Conservation (phyloP, 1,140 invertebrate species). For the Neuroterus valhalla region DNA sequence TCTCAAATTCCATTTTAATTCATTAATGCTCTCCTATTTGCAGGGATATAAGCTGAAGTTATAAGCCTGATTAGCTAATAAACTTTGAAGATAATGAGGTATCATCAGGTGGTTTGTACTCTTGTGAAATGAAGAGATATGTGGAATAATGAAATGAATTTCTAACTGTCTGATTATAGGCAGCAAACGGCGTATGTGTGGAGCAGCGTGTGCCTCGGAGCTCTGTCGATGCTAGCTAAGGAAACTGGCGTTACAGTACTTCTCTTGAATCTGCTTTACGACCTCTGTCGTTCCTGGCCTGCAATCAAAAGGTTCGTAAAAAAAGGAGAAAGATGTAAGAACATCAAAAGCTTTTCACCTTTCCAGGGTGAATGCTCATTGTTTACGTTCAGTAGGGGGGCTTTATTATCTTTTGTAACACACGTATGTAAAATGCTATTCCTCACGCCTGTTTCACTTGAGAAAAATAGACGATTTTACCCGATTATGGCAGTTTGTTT, state of each 20-base stretch:
- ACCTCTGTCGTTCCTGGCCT: slow-evolving; percentile 83
- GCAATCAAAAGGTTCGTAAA: slow-evolving; percentile 79
- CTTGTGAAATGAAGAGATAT: slow-evolving; percentile 23
- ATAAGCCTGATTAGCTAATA: too few relatives aligned
- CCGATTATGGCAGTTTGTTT: too few relatives aligned
- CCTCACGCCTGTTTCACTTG: too few relatives aligned
- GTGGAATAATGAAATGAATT: slow-evolving; percentile 1
- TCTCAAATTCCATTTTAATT: too few relatives aligned
- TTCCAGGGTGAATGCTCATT: too few relatives aligned
- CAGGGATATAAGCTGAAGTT: too few relatives aligned
- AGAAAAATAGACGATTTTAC: too few relatives aligned
- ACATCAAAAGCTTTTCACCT: too few relatives aligned
- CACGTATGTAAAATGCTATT: too few relatives aligned
- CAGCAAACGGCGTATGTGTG: slow-evolving; percentile 76
- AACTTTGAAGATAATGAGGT: neutral
- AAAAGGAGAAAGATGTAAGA: too few relatives aligned
- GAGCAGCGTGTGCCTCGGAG: slow-evolving; percentile 80
- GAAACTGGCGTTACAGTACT: slow-evolving; percentile 93
- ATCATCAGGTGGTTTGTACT: slow-evolving; percentile 31
- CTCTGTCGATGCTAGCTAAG: slow-evolving; percentile 92
- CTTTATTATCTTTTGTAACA: slow-evolving; percentile 41
- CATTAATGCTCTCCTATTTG: too few relatives aligned
- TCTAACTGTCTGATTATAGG: slow-evolving; percentile 50
- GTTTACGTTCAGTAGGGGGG: too few relatives aligned
- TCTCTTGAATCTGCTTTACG: slow-evolving; percentile 83